Percentiles rank a stretch among this genome's conserved stretches.
Conservation (phyloP, 2,888 invertebrate genomes). For the Nomada hirtipes region DNA sequence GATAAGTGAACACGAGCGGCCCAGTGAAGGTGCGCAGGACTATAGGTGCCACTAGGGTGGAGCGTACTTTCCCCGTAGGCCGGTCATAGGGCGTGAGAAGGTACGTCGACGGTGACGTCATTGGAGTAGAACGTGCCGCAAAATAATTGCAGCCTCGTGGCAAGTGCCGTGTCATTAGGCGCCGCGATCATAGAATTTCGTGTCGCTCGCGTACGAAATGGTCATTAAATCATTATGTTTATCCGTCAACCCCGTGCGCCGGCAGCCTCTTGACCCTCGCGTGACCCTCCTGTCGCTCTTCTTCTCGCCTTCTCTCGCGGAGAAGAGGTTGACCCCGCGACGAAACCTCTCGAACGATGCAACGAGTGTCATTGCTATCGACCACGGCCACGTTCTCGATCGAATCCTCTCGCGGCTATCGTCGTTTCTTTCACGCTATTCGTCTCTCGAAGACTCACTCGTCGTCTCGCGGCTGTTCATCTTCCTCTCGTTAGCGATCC, state of each 20-base stretch:
- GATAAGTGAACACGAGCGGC: neutral
- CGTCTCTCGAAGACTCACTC: slow-evolving; percentile 3
- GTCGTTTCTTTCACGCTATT: neutral
- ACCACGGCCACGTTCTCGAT: slow-evolving; percentile 37
- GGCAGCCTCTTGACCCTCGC: slow-evolving; percentile 80
- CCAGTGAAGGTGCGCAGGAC: neutral
- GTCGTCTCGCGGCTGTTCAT: slow-evolving; percentile 9
- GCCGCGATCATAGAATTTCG: slow-evolving; percentile 83
- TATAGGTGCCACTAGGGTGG: slow-evolving; percentile 75
- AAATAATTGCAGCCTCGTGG: slow-evolving; percentile 83
- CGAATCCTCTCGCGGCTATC: slow-evolving; percentile 3
- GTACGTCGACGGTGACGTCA: slow-evolving; percentile 79
- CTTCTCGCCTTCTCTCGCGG: slow-evolving; percentile 31
- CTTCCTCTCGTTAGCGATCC: slow-evolving; percentile 32
- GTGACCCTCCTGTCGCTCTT: slow-evolving; percentile 47
- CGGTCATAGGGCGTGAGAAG: slow-evolving; percentile 83
- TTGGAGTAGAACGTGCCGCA: slow-evolving; percentile 80
- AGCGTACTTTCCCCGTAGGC: slow-evolving; percentile 73
- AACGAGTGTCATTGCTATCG: slow-evolving; percentile 41
- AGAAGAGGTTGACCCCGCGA: slow-evolving; percentile 50
- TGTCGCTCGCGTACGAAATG: slow-evolving; percentile 83
- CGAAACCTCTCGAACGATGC: slow-evolving; percentile 33
- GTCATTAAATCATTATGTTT: slow-evolving; percentile 83
- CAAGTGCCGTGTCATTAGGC: slow-evolving; percentile 83
- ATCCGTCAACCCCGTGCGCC: slow-evolving; percentile 80